Evolutionary conservation across 2,888 invertebrate genomes (phyloP).

Genomic region (Eupeodes latifasciatus): DNA sequence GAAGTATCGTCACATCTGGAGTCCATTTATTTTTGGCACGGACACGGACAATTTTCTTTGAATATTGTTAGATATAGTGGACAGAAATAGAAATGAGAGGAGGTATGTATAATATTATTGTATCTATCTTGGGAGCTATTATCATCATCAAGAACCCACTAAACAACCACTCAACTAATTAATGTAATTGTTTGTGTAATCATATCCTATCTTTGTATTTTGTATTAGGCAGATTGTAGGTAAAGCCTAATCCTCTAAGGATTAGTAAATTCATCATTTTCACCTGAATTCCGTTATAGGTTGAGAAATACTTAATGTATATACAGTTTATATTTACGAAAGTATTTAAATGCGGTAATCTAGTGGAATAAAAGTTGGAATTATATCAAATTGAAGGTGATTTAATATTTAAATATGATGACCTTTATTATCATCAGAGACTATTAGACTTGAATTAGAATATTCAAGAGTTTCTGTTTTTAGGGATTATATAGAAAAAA

Average conservation of each 20-base stretch:
- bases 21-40: neutral
- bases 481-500: too few relatives aligned
- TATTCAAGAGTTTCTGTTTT: too few relatives aligned
- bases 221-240: too few relatives aligned
- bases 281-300: neutral
- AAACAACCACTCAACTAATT: slow-evolving; percentile 57
- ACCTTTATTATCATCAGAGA: neutral
- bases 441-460: neutral
- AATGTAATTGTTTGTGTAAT: slow-evolving; percentile 51
- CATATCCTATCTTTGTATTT: neutral
- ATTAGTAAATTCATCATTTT: slow-evolving; percentile 13
- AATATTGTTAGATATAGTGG: neutral
- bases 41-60: neutral
- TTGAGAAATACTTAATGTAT: neutral
- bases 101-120: neutral
- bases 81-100: neutral
- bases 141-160: slow-evolving; percentile 14
- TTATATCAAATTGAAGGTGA: slow-evolving; percentile 1
- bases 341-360: slow-evolving; percentile 8
- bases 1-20: neutral
- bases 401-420: slow-evolving; percentile 19
- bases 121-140: neutral
- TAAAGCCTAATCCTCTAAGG: slow-evolving; percentile 11
- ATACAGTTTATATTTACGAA: too few relatives aligned
- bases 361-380: slow-evolving; percentile 15